Conservation (phyloP, 2,888 invertebrate species). For the Zaprionus lineosus region DNA sequence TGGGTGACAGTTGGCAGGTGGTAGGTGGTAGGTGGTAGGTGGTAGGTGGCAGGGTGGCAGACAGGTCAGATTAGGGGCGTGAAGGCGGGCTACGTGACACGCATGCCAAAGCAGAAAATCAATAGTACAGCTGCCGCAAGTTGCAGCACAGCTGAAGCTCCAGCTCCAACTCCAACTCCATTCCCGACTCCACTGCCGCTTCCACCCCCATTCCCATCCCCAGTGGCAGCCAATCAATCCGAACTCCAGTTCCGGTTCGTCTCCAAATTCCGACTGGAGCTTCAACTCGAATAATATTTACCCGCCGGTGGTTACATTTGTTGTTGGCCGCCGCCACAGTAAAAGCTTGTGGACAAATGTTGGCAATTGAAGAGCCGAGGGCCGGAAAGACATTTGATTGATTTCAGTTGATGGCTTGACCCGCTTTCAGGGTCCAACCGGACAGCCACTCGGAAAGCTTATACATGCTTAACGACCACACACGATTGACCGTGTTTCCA, state of each 20-base stretch:
- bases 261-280: neutral
- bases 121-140: constrained; percentile 37
- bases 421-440: neutral
- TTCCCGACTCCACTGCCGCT: neutral
- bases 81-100: constrained; percentile 43
- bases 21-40: too few species aligned
- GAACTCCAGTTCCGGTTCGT: neutral
- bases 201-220: neutral
- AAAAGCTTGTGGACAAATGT: neutral
- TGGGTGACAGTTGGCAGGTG: too few species aligned
- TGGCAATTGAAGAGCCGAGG: constrained; percentile 13
- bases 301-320: too few species aligned
- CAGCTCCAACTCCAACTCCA: neutral
- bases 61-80: neutral
- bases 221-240: neutral
- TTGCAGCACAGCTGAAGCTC: constrained; percentile 20
- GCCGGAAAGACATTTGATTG: constrained; percentile 27
- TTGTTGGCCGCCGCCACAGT: neutral
- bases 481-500: neutral
- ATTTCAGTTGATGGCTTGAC: constrained; percentile 16
- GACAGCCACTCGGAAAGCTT: constrained; percentile 10
- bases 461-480: constrained; percentile 26
- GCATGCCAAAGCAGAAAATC: constrained; percentile 52
- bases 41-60: neutral
- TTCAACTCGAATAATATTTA: neutral